Conservation (phyloP, 2,888 invertebrate species). For the Orthonevra nobilis region DNA sequence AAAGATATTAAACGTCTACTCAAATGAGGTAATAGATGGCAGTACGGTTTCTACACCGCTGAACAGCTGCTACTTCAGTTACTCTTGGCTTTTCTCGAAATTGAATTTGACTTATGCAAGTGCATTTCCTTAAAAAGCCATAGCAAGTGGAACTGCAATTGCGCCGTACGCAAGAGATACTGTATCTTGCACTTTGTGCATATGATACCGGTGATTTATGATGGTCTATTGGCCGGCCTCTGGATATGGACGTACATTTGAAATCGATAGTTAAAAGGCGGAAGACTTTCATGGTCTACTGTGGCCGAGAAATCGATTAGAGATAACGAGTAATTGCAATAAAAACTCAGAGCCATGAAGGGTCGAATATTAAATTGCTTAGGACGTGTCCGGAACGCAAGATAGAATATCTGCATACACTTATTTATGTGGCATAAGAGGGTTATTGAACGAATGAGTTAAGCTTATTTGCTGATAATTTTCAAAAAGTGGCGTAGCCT, state of each 20-base stretch:
- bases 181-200: slow-evolving; percentile 32
- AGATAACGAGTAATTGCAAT: slow-evolving; percentile 14
- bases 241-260: slow-evolving; percentile 24
- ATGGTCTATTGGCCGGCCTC: slow-evolving; percentile 35
- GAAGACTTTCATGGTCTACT: slow-evolving; percentile 32
- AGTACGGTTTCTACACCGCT: neutral
- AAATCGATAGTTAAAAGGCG: slow-evolving; percentile 39
- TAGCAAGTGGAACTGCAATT: slow-evolving; percentile 1
- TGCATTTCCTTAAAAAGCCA: neutral
- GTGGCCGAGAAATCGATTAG: slow-evolving; percentile 17
- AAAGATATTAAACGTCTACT: neutral
- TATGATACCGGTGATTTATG: slow-evolving; percentile 55
- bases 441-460: neutral
- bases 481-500: neutral
- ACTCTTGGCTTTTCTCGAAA: neutral
- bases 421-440: neutral
- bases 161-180: slow-evolving; percentile 7
- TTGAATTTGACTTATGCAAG: too few species aligned
- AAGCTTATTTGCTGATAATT: neutral
- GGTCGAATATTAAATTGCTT: slow-evolving; percentile 11
- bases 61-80: too few species aligned
- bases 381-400: neutral
- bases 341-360: slow-evolving; percentile 6
- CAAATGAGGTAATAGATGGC: too few species aligned
- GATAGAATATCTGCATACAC: too few species aligned